These are phyloP conservation scores for Prorops nasuta DNA, from an alignment of 1,140 invertebrate genomes.

Conservation along the genomic window DNA sequence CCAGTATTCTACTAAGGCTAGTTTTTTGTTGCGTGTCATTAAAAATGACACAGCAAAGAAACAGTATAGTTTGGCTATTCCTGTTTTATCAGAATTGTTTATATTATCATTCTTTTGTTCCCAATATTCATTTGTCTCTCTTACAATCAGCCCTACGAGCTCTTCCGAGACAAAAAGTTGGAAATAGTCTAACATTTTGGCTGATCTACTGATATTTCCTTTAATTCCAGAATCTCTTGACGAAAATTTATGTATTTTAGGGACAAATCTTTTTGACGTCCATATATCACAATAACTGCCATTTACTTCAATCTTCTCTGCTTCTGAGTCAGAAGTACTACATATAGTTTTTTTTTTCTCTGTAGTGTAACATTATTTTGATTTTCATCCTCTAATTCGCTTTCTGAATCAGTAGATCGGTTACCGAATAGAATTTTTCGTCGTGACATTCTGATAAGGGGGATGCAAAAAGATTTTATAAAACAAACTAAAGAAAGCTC, in stretches of 20 bases:
- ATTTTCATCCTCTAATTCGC: constrained; percentile 7
- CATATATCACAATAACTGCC: constrained; percentile 4
- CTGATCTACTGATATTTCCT: constrained; percentile 8
- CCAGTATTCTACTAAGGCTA: constrained; percentile 21
- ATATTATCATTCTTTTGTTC: background rate
- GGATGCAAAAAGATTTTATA: constrained; percentile 11
- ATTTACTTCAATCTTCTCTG: constrained; percentile 3
- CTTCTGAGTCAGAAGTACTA: constrained; percentile 13
- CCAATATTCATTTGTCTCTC: constrained; percentile 12
- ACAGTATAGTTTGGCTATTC: constrained; percentile 4
- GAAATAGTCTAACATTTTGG: constrained; percentile 10
- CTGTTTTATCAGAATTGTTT: background rate
- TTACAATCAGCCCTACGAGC: constrained; percentile 6
- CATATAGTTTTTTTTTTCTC: constrained; percentile 8
- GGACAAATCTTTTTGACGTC: constrained; percentile 6
- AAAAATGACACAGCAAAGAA: background rate
- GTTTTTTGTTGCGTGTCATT: constrained; percentile 6
- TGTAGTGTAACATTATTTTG: constrained; percentile 6
- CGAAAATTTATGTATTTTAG: constrained; percentile 8
- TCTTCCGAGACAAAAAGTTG: constrained; percentile 10
- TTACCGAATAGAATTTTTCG: constrained; percentile 4
- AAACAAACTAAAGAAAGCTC: constrained; percentile 12
- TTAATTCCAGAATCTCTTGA: constrained; percentile 7
- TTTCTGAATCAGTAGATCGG: constrained; percentile 1
- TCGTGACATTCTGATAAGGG: constrained; percentile 10